These are phyloP conservation scores for Dusona sp. DNA, from an alignment of 2,888 invertebrate species.

Conservation along the genomic window DNA sequence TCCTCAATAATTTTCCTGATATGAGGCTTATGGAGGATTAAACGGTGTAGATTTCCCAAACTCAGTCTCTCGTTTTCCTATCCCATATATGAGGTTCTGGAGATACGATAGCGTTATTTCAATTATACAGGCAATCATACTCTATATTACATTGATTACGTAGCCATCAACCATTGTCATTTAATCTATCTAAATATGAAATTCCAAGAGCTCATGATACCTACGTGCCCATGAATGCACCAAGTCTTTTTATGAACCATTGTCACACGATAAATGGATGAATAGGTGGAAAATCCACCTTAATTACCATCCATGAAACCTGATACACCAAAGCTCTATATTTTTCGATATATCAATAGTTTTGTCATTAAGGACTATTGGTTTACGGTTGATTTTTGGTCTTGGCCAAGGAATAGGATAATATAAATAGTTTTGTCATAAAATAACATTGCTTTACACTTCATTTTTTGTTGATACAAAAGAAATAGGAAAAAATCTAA, in stretches of 20 bases:
- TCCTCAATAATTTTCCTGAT: constrained; percentile 74
- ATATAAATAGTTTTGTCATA: background rate
- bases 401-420: background rate
- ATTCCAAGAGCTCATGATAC: constrained; percentile 56
- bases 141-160: constrained; percentile 73
- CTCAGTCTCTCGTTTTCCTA: constrained; percentile 24
- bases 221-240: background rate
- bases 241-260: background rate
- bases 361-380: background rate
- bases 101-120: constrained; percentile 73
- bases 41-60: constrained; percentile 61
- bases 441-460: background rate
- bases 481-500: background rate
- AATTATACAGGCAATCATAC: constrained; percentile 78
- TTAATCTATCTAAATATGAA: constrained; percentile 68
- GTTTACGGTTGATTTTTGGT: background rate
- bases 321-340: background rate
- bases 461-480: background rate
- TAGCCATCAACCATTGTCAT: constrained; percentile 45
- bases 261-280: background rate
- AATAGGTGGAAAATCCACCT: background rate
- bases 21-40: constrained; percentile 74
- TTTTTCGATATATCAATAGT: no score
- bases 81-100: constrained; percentile 25
- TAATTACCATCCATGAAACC: background rate